Evolutionary conservation across 2,888 invertebrate genomes (phyloP).

Genomic region (Eurois occulta): DNA sequence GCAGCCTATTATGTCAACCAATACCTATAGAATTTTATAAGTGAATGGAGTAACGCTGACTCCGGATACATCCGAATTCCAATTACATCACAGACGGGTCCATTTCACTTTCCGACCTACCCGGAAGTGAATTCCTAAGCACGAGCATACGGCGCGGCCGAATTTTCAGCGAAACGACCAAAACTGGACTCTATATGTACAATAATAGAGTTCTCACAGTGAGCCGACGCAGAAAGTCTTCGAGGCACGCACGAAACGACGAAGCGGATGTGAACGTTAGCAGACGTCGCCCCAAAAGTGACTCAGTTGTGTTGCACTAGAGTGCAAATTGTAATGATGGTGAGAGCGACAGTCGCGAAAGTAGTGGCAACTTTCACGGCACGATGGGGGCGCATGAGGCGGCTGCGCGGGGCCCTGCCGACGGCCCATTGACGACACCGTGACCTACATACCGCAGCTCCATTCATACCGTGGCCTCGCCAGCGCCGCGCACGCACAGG

Average conservation of each 20-base stretch:
- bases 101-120: constrained; percentile 91
- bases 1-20: constrained; percentile 87
- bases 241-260: constrained; percentile 84
- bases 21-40: constrained; percentile 88
- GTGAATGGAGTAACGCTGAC: constrained; percentile 89
- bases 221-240: constrained; percentile 77
- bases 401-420: constrained; percentile 86
- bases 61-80: constrained; percentile 91
- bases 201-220: constrained; percentile 74
- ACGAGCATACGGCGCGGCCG: constrained; percentile 88
- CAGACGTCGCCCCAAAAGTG: constrained; percentile 81
- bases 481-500: constrained; percentile 81
- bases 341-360: constrained; percentile 86
- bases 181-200: constrained; percentile 76
- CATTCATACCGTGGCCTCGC: constrained; percentile 89
- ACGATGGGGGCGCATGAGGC: constrained; percentile 87
- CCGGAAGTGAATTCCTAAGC: constrained; percentile 91
- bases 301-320: constrained; percentile 85
- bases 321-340: constrained; percentile 83
- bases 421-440: constrained; percentile 90
- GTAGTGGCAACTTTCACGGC: constrained; percentile 90
- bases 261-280: constrained; percentile 89
- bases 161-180: constrained; percentile 76
- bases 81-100: constrained; percentile 90
- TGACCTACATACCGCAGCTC: constrained; percentile 89